Conservation (phyloP, 2,113 vertebrate genomes). For the Chloebia gouldiae region DNA sequence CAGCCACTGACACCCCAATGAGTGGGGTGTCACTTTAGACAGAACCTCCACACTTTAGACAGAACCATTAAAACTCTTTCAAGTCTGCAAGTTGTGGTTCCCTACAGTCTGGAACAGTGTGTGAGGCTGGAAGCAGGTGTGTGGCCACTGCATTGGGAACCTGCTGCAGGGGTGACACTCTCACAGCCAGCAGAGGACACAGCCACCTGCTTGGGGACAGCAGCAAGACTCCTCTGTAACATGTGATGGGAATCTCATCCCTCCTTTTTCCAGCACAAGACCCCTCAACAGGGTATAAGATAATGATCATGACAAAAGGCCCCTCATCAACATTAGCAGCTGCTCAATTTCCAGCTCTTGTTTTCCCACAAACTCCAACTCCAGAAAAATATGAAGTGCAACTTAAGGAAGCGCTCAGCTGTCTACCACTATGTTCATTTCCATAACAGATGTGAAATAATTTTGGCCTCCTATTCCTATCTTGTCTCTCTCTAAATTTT, state of each 20-base stretch:
- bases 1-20: background rate
- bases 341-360: background rate
- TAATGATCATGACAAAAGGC: background rate
- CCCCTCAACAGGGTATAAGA: background rate
- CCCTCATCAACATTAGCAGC: background rate
- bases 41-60: background rate
- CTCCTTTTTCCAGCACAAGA: background rate
- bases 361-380: conserved; percentile 40
- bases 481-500: background rate
- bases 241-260: background rate
- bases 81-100: background rate
- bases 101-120: background rate
- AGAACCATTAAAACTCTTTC: background rate
- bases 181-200: background rate
- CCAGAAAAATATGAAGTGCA: background rate
- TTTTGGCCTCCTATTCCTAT: background rate
- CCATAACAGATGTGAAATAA: conserved; percentile 40
- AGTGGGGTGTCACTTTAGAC: no score
- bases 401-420: conserved; percentile 36
- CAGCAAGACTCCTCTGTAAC: background rate
- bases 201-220: background rate
- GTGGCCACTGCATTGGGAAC: background rate
- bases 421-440: background rate
- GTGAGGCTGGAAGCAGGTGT: background rate
- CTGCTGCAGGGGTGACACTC: background rate